These are phyloP conservation scores for Sarcophaga variegata DNA, from an alignment of 2,888 invertebrate genomes.

Conservation along the genomic window DNA sequence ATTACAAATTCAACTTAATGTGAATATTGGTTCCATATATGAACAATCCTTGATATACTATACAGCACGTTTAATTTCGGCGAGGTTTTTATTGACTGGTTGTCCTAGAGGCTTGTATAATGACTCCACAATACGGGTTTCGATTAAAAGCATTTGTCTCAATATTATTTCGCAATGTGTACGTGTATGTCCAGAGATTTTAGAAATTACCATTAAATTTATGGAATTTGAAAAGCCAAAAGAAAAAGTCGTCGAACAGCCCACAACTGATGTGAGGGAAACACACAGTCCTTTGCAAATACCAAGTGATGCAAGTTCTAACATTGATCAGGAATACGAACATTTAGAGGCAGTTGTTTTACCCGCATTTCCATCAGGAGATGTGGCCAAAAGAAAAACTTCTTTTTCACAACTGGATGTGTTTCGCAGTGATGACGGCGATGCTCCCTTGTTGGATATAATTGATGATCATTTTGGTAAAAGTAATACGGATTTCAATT, in stretches of 20 bases:
- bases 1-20: conserved; percentile 73
- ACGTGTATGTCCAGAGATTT: conserved; percentile 87
- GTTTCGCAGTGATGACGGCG: conserved; percentile 56
- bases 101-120: conserved; percentile 84
- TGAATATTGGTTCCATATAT: conserved; percentile 79
- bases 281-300: conserved; percentile 72
- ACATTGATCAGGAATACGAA: conserved; percentile 74
- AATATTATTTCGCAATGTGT: conserved; percentile 90
- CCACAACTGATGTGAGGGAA: conserved; percentile 63
- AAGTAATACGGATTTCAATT: conserved; percentile 76
- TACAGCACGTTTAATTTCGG: conserved; percentile 79
- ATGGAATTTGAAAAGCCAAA: conserved; percentile 79
- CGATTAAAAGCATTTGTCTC: conserved; percentile 93
- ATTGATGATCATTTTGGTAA: conserved; percentile 86
- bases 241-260: neutral
- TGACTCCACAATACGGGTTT: conserved; percentile 91
- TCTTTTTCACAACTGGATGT: conserved; percentile 61
- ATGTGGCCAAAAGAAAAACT: conserved; percentile 45
- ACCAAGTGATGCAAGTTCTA: conserved; percentile 74
- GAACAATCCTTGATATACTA: conserved; percentile 80
- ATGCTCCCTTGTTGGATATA: conserved; percentile 82
- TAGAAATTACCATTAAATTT: conserved; percentile 86
- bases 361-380: conserved; percentile 21
- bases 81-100: conserved; percentile 80
- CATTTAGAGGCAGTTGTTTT: conserved; percentile 71